Evolutionary conservation across 2,888 invertebrate genomes (phyloP), one percentile per base, ranked within the genome.

Genomic region (Hemicrepidius hirtus): DNA sequence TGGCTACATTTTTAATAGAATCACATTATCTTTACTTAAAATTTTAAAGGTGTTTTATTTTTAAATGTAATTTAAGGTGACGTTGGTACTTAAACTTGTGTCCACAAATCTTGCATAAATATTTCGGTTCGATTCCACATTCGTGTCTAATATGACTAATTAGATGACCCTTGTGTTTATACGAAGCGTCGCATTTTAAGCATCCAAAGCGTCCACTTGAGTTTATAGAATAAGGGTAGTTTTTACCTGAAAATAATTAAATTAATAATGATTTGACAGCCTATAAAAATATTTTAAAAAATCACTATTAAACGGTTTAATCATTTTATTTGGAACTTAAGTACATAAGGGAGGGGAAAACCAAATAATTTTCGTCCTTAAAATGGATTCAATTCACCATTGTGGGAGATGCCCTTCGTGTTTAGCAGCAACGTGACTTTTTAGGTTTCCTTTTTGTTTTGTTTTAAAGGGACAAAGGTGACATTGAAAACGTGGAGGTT

Each of bases 81-180:
- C 75, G 75, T 49, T 72, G 69, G 37, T 76, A 75, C 41, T 76
- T 80, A 67, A 79, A 81, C 55, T 70, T 73, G 62, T 68, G 73
- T 12, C 76, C 77, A 68, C 80, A 75, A 3, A 64, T 16, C n/a
- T 53, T 44, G 41, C 75, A 75, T 12, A 35, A 21, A 57, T 70
- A 80, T 53, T 77, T 78, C 53, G 78, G 77, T 49, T 70, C 74
- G 12, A 77, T 70, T 1, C 73, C 75, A 67, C 87, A 87, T 70
- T 87, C 86, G 71, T 84, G 84, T 73, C 84, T 86, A 76, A 85
- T 80, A 72, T 88, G 87, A 32, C 84, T 81, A 72, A 83, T 83
- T 74, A 86, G 81, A 32, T 85, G 86, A 3, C 84, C 83, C 71
- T 83, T 84, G 62, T 82, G 80, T 20, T 77, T 75, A 70, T 84